Base-by-base conservation (phyloP, 2,888 invertebrate species). In the Catocala sponsa region DNA sequence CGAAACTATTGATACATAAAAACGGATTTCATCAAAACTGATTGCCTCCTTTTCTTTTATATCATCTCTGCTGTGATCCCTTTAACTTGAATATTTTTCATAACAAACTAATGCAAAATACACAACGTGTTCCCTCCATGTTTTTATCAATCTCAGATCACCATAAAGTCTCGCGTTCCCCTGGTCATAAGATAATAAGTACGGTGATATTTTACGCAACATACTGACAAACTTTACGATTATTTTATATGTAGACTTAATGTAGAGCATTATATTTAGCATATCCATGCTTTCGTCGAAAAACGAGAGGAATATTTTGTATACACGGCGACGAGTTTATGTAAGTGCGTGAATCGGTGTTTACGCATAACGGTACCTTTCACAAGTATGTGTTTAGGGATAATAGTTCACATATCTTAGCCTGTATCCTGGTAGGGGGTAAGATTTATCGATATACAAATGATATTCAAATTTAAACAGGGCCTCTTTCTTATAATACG, bases 201-300 rank as follows among this genome's bases (percentile, higher is more conserved):
- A 12, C 15, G 35, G 44, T 48, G 4, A 56, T 54, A 44, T 59
- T 64, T 59, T 33, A 47, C 41, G 9, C 55, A 54, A 48, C 25
- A 15, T 52, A 63, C 55, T 57, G 56, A 59, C 50, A 63, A 62
- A 68, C 12, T 55, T 59, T 60, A 65, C 25, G 44, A 60, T 58
- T 51, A 59, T 71, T 69, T 58, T 66, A 60, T 68, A 63, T 59
- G 62, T 69, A 57, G 57, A 74, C 52, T 59, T 74, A 75, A 75
- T 75, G 48, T 65, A 44, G 12, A 35, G 46, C 52, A 68, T 72
- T 67, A 70, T 55, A 70, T 68, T 54, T 44, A 52, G 50, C 33
- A 68, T 51, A 68, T 63, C 60, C 60, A 6, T 55, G 55, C 42
- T 68, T 61, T 38, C 49, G 46, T 43, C 43, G 35, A 68, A 72